phyloP scores from a whole-genome alignment of 2,113 vertebrate species.

The Labeo rohita region DNA sequence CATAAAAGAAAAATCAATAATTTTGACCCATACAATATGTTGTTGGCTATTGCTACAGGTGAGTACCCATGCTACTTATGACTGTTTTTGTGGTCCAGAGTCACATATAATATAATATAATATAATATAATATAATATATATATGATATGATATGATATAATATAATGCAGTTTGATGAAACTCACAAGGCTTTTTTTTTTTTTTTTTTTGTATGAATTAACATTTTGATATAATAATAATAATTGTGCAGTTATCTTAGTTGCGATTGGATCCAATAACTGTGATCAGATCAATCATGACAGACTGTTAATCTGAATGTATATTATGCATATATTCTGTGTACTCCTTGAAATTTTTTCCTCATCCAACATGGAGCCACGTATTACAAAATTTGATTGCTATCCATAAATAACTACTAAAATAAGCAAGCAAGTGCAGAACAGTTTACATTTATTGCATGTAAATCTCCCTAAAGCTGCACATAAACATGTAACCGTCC shows the following conservation, averaged over 20 bases:
- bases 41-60: too few relatives aligned
- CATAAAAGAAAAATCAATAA: too few relatives aligned
- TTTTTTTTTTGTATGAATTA: too few relatives aligned
- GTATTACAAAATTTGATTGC: neutral
- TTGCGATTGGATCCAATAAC: neutral
- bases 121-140: neutral
- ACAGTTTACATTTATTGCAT: neutral
- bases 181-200: too few relatives aligned
- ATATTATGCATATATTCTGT: neutral
- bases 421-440: neutral
- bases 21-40: too few relatives aligned
- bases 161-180: neutral
- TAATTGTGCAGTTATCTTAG: too few relatives aligned
- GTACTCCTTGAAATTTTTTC: neutral
- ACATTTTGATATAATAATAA: too few relatives aligned
- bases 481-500: neutral
- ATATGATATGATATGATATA: neutral
- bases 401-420: neutral
- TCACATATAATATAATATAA: neutral
- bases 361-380: neutral
- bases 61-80: too few relatives aligned
- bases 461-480: neutral
- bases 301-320: neutral
- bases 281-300: neutral
- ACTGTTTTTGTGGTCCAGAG: too few relatives aligned